These are phyloP conservation scores for Parasteatoda tepidariorum DNA, from an alignment of 1,140 invertebrate genomes.

Conservation along the genomic window DNA sequence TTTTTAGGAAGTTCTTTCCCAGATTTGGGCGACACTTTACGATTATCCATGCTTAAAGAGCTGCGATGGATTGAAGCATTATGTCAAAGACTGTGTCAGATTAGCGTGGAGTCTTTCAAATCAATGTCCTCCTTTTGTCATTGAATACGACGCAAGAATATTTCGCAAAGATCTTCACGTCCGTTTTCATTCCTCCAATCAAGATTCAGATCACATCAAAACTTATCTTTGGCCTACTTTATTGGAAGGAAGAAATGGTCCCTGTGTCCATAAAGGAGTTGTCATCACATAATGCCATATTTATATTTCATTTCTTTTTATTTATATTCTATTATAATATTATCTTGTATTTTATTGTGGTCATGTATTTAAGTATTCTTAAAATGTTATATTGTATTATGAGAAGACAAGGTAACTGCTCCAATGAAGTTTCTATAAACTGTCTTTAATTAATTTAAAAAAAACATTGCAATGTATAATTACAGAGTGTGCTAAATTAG, in stretches of 20 bases:
- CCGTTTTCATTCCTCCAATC: constrained; percentile 75
- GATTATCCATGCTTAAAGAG: constrained; percentile 79
- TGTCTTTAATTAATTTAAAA: too few species aligned
- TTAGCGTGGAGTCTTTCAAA: constrained; percentile 76
- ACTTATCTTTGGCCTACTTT: constrained; percentile 80
- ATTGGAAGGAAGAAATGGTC: constrained; percentile 74
- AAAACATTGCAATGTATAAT: too few species aligned
- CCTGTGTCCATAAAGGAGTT: constrained; percentile 78
- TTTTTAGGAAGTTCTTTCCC: constrained; percentile 74
- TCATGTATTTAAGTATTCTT: not conserved
- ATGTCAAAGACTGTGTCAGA: constrained; percentile 75
- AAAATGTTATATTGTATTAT: not conserved
- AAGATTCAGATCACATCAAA: constrained; percentile 73
- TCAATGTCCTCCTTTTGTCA: constrained; percentile 66
- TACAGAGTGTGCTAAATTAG: too few species aligned
- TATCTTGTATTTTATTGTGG: not conserved
- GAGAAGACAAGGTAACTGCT: too few species aligned
- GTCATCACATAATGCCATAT: constrained; percentile 72
- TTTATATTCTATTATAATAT: not conserved
- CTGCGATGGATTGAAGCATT: constrained; percentile 76
- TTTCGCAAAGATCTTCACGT: constrained; percentile 75
- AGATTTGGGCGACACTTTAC: constrained; percentile 78
- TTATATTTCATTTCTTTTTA: not conserved
- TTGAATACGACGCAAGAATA: constrained; percentile 72
- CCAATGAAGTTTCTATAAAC: too few species aligned